phyloP scores from a whole-genome alignment of 2,797 vertebrate species.

The Pangasius djambal region DNA sequence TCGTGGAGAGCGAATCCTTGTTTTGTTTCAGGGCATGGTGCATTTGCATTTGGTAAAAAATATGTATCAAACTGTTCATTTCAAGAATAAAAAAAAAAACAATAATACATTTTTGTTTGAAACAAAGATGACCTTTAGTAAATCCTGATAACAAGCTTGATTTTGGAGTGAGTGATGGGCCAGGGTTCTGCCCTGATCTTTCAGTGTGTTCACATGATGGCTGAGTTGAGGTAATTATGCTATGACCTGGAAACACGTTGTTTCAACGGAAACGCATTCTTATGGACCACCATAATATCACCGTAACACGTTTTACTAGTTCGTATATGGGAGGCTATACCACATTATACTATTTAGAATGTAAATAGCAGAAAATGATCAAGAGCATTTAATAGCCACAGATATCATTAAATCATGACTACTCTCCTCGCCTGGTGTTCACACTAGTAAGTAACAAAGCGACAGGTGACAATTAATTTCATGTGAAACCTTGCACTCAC shows the following conservation, averaged over 20 bases:
- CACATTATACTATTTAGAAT: neutral
- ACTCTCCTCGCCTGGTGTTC: neutral
- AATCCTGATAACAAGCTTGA: neutral
- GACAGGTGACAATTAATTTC: slow-evolving; percentile 9
- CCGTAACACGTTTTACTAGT: neutral
- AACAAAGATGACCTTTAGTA: neutral
- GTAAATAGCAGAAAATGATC: neutral
- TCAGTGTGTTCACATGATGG: neutral
- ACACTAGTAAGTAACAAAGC: neutral
- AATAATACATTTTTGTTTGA: neutral
- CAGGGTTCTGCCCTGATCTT: neutral
- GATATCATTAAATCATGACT: neutral
- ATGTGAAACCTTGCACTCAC: neutral
- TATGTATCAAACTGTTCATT: neutral
- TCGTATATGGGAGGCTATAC: neutral
- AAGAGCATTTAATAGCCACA: neutral
- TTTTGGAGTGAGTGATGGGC: neutral
- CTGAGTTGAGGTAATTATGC: neutral
- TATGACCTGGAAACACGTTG: no score
- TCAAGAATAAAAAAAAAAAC: neutral
- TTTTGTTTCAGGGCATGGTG: neutral
- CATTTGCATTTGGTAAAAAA: neutral
- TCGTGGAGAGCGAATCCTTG: neutral
- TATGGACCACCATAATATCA: neutral
- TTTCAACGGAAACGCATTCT: neutral